Evolutionary conservation across 2,888 invertebrate species (phyloP), one percentile per base, ranked within the genome.

Genomic region (Lycaena phlaeas): DNA sequence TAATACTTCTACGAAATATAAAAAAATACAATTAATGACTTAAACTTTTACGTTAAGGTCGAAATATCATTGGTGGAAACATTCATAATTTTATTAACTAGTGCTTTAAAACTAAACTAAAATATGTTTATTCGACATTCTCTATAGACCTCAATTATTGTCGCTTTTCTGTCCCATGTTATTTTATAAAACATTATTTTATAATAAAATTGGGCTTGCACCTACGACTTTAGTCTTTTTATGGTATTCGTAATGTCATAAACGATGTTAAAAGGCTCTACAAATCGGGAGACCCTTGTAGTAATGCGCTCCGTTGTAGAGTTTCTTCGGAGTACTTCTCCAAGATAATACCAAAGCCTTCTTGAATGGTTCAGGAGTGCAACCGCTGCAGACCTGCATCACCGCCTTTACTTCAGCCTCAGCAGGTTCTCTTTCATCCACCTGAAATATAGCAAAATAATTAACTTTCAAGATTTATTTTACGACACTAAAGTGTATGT

Each of bases 401-500:
- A 94, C 92, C 6, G 91, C 91, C 53, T 86, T 90, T 0, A 94
- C 94, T 68, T 94, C 94, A 18, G 90, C 92, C 64, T 94, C 93
- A 0, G 94, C 94, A 0, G 93, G 93, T 56, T 94, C 94, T 28
- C 92, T 85, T 56, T 92, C 93, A 44, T 92, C 91, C 37, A 86
- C 85, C 71, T 88, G 76, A 2, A 82, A 71, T 51, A 74, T 14
- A 2, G 15, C 10, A n/a, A 5, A 14, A n/a, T 1, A n/a, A 5
- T 14, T 29, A n/a, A 14, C n/a, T 44, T 68, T 63, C 5, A 36
- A 7, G 9, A 25, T 22, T n/a, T n/a, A 2, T 36, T 22, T 3
- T 22, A 4, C 10, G 5, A 45, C 69, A 10, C n/a, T n/a, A n/a
- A n/a, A n/a, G n/a, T n/a, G n/a, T n/a, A n/a, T n/a, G n/a, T n/a